phyloP scores from a whole-genome alignment of 2,113 vertebrate species.

The Dasyprocta punctata region DNA sequence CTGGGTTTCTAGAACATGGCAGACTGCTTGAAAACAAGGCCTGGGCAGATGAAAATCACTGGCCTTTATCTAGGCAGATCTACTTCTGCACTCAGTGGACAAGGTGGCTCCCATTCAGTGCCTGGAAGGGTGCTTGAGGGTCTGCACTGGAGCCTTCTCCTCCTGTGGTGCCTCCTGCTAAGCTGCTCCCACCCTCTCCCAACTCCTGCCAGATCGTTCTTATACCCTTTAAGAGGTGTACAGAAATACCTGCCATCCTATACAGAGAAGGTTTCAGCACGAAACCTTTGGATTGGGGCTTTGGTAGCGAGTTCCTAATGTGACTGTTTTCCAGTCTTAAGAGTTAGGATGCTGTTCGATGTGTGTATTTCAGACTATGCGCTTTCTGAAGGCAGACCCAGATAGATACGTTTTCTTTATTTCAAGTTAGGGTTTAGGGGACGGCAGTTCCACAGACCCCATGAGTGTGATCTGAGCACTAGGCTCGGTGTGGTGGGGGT shows the following conservation, averaged over 20 bases:
- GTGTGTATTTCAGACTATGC: neutral
- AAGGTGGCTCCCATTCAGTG: neutral
- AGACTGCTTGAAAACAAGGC: neutral
- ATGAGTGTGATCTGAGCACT: rapidly evolving
- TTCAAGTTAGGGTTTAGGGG: neutral
- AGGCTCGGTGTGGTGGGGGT: rapidly evolving
- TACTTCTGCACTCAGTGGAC: rapidly evolving
- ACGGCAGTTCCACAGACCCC: neutral
- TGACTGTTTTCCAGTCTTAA: neutral
- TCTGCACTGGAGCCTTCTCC: no score
- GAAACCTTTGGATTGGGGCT: rapidly evolving
- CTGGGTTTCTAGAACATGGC: neutral
- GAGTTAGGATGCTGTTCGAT: neutral
- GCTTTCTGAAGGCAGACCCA: neutral
- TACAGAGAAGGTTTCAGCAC: neutral
- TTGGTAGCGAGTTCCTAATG: rapidly evolving
- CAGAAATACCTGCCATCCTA: neutral
- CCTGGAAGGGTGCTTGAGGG: neutral
- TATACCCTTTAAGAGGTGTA: neutral
- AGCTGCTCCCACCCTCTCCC: neutral
- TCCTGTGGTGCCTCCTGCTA: neutral
- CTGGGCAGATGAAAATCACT: rapidly evolving
- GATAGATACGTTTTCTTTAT: neutral
- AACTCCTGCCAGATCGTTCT: neutral
- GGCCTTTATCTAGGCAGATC: no score